Evolutionary conservation across 2,888 invertebrate species (phyloP), one percentile per base, ranked within the genome.

Genomic region (Euzophera pinguis): DNA sequence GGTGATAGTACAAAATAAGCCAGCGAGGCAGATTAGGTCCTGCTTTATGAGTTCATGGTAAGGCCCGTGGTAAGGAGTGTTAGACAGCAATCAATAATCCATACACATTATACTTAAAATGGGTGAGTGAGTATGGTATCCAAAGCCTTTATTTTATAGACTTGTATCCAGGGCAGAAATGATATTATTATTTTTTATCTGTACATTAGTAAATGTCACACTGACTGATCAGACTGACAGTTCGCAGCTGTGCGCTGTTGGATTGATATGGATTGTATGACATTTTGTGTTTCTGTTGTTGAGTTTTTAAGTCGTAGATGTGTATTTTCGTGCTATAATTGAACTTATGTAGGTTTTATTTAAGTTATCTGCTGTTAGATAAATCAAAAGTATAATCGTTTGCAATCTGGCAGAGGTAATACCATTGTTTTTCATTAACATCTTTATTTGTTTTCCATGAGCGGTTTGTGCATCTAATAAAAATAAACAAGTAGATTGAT

Each of bases 161-260:
- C n/a, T n/a, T n/a, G n/a, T n/a, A n/a, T n/a, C n/a, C n/a, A n/a
- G n/a, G n/a, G n/a, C n/a, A n/a, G n/a, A n/a, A n/a, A n/a, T n/a
- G n/a, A n/a, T n/a, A n/a, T n/a, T 27, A 27, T n/a, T 41, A 29
- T 60, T 58, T 27, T 57, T 53, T 52, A 61, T 60, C 63, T 68
- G 61, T 63, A 5, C 22, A 22, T 2, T 22, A 5, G 5, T 7
- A 32, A 32, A 3, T 32, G 32, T 4, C 32, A 32, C 47, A 34
- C 59, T 13, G 16, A n/a, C 10, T 38, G 7, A 48, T 4, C 59
- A 14, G 16, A n/a, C 10, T 38, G 7, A 48, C 7, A 67, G 76
- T 83, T 87, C 86, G 87, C 86, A 88, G 87, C 87, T 88, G 88
- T 76, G 81, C 76, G 75, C 73, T 77, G 69, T 72, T 68, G 69